phyloP scores from a whole-genome alignment of 2,888 invertebrate species.

The Melangyna quadrimaculata region DNA sequence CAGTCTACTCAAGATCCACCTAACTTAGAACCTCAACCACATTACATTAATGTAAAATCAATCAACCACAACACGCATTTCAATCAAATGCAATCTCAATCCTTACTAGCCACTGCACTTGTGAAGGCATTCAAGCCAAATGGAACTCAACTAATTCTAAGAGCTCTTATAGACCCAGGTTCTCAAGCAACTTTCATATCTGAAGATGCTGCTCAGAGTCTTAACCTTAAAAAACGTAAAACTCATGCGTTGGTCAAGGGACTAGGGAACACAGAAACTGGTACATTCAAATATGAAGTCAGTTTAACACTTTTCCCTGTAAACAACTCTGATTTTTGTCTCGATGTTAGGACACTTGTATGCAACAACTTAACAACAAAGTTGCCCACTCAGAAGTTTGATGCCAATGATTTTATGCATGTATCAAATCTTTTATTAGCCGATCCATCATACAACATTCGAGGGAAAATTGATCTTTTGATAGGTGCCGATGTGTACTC shows the following conservation, averaged over 20 bases:
- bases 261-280: conserved; percentile 11
- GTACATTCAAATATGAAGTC: conserved; percentile 18
- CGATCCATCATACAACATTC: background rate
- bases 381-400: background rate
- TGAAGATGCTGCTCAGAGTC: too few relatives aligned
- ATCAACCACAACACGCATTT: background rate
- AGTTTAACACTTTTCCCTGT: conserved; percentile 3
- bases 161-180: conserved; percentile 33
- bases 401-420: background rate
- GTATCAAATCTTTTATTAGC: background rate
- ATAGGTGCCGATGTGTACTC: conserved; percentile 2
- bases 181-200: too few relatives aligned
- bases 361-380: background rate
- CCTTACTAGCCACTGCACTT: conserved; percentile 10
- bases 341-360: too few relatives aligned
- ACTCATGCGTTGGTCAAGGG: too few relatives aligned
- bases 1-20: too few relatives aligned
- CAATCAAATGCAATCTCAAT: background rate
- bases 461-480: conserved; percentile 13
- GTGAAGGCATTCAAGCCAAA: conserved; percentile 15
- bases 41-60: background rate
- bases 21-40: background rate
- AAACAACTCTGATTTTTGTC: too few relatives aligned
- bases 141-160: conserved; percentile 24
- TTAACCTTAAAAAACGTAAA: too few relatives aligned